Base-by-base conservation (phyloP, 2,888 invertebrate species). In the Leucoma salicis region DNA sequence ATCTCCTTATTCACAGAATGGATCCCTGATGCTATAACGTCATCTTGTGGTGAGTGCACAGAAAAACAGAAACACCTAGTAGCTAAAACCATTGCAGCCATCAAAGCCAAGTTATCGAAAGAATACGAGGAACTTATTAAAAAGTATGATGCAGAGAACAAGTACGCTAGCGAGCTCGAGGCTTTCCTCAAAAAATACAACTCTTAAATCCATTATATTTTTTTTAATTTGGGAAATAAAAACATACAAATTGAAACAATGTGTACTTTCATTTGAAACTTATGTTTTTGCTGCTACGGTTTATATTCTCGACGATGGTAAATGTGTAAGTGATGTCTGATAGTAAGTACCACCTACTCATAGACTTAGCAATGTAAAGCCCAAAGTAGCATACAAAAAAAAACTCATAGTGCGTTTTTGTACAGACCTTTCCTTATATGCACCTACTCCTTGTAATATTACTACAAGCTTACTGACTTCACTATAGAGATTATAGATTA, bases 141-240 rank as follows among this genome's bases (percentile, higher is more conserved):
- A 13, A 91, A 92, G 69, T 92, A 90, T 70, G 95, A 95, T 72
- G 92, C 93, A 7, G 86, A 91, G 1, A 91, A 91, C 13, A 68
- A 87, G 42, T 91, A 92, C 76, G 14, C 12, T 4, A 7, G 7
- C 6, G 2, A 13, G 3, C 13, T 29, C 1, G 13, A 29, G 5
- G 29, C 4, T 1, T 29, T 29, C 7, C 5, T 29, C 1, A 11
- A 1, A 1, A 29, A 29, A 29, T 29, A 29, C 14, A 29, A 29
- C 6, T 13, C 12, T 8, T 21, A 21, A 21, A 21, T 21, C 21
- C 5, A 21, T 1, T 21, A 3, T 4, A 21, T 1, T 21, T 21
- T 21, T 21, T 21, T 2, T 21, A 21, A 21, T 21, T 21, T 21
- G 5, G 21, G 8, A 8, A 21, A 3, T 21, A 21, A 21, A 21